Base-by-base conservation (phyloP, 2,113 vertebrate genomes). In the Micronycteris hirsuta region DNA sequence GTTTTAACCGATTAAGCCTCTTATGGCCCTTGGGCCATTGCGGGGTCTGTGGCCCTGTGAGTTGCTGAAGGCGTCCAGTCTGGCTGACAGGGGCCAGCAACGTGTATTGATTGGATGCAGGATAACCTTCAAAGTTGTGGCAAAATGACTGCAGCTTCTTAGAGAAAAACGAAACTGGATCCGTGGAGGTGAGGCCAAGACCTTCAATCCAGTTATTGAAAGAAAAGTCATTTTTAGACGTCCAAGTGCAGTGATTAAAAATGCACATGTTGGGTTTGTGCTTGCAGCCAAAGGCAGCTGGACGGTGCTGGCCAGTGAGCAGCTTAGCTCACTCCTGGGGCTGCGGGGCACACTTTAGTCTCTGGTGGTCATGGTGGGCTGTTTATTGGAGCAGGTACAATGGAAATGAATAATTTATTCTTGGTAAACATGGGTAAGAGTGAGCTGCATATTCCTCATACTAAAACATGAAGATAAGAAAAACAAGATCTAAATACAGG, bases 161-260 rank as follows among this genome's bases (percentile, higher is more conserved):
- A 81, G 56, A 82, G 78, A 45, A 95, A 85, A 93, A 54, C 52
- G 91, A 54, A 81, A 68, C 20, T 15, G 28, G 54, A 36, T 77
- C 54, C 24, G 2, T 20, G 49, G 65, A 65, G 63, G 38, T 80
- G 68, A 94, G 73, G 91, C 49, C 45, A 81, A 63, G 86, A 65
- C 38, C 45, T 78, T 80, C n/a, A 36, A 2, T 54, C 8, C 38
- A 45, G 19, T 80, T 65, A 47, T 85, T 33, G 26, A 67, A 52
- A 70, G 31, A 73, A 89, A 63, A 94, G 28, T 54, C n/a, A 65
- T 47, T 81, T 89, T 81, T 93, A 81, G 63, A 95, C 81, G 80
- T 54, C 47, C 43, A 77, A 74, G 41, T 83, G 43, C 88, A 70
- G 24, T 45, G 83, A 85, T 89, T 81, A 41, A 73, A 93, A 86